Conservation (phyloP, 92 coral and sea anemone species). For the Parazoanthus swiftii region DNA sequence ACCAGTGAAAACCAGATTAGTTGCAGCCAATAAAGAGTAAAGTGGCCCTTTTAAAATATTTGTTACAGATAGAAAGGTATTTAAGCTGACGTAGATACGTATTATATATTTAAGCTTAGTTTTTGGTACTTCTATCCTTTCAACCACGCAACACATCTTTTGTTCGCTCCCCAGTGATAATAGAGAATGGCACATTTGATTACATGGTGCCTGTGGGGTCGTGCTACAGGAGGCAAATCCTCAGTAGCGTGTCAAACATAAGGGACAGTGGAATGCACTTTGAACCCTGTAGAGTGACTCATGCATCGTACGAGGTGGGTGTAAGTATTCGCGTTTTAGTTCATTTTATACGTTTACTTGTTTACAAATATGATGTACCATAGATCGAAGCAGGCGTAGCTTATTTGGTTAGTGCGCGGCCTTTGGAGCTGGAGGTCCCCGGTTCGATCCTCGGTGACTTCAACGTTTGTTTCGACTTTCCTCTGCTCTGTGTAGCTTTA, state of each 20-base stretch:
- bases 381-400: too few species aligned
- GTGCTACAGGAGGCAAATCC: conserved; percentile 80
- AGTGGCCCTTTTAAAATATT: too few species aligned
- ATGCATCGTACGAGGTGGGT: conserved; percentile 49
- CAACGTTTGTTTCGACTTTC: too few species aligned
- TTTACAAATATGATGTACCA: background rate
- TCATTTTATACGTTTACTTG: too few species aligned
- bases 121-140: background rate
- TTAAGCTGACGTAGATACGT: background rate
- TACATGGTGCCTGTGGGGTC: conserved; percentile 82
- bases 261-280: conserved; percentile 53
- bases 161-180: conserved; percentile 59
- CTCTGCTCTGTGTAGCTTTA: too few species aligned
- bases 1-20: too few species aligned
- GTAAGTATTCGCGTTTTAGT: background rate
- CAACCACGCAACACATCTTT: background rate
- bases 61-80: too few species aligned
- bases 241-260: conserved; percentile 38
- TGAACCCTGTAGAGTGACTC: conserved; percentile 50
- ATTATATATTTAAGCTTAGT: background rate
- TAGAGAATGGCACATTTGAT: conserved; percentile 72
- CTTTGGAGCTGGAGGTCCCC: too few species aligned
- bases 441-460: too few species aligned
- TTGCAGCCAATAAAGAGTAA: too few species aligned
- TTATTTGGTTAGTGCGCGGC: too few species aligned